Conservation (phyloP, 2,797 vertebrate genomes). For the Vireo griseus region DNA sequence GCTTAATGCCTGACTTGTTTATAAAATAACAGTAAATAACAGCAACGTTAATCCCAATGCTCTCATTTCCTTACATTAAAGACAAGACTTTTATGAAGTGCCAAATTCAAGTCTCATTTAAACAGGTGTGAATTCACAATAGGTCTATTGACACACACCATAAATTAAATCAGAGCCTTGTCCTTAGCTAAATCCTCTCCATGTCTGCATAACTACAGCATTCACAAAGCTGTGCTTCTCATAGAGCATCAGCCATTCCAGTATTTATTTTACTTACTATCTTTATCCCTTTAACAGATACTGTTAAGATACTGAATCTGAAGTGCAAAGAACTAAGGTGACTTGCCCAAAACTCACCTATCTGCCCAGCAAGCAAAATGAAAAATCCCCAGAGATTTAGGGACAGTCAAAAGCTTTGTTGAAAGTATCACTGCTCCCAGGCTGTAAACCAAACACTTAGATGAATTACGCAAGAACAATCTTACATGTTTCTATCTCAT, state of each 20-base stretch:
- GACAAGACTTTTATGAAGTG: not conserved
- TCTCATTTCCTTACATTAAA: constrained; percentile 5
- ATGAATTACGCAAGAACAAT: not conserved
- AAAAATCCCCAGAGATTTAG: not conserved
- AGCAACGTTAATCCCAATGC: constrained; percentile 5
- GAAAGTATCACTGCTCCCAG: not conserved
- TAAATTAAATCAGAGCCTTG: not conserved
- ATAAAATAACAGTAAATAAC: constrained; percentile 48
- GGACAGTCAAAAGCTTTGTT: not conserved
- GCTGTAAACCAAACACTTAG: not conserved
- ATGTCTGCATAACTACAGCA: not conserved
- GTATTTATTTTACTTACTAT: not conserved
- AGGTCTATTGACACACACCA: not conserved
- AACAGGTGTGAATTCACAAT: constrained; percentile 45
- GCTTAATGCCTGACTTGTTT: constrained; percentile 18
- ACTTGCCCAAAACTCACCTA: not conserved
- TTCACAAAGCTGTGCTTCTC: not conserved
- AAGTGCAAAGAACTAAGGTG: not conserved
- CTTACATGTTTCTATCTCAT: not conserved
- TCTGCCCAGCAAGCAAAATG: not conserved
- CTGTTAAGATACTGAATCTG: not conserved
- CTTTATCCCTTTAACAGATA: not conserved
- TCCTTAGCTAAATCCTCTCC: not conserved
- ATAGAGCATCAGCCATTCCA: not conserved
- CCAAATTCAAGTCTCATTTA: constrained; percentile 7